These are phyloP conservation scores for Phlogophora meticulosa DNA, from an alignment of 2,888 invertebrate species.

Conservation along the genomic window DNA sequence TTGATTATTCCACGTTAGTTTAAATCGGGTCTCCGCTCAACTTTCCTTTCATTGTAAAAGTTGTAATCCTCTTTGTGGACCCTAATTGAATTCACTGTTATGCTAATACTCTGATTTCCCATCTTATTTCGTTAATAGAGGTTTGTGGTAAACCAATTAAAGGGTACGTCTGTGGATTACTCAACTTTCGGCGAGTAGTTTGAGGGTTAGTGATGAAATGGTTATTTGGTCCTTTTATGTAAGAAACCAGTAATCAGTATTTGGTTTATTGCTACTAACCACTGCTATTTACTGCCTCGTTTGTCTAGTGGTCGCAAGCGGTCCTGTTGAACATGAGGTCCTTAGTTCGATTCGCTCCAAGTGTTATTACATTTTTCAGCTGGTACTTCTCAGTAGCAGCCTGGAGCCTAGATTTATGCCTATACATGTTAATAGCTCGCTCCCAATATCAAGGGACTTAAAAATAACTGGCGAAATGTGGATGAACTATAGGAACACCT, in stretches of 20 bases:
- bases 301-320: too few relatives aligned
- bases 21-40: slow-evolving; percentile 85
- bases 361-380: too few relatives aligned
- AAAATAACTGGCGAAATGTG: too few relatives aligned
- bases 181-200: slow-evolving; percentile 87
- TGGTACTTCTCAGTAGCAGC: too few relatives aligned
- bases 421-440: too few relatives aligned
- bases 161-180: slow-evolving; percentile 89
- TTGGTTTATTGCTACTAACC: not conserved
- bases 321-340: too few relatives aligned
- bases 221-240: slow-evolving; percentile 75
- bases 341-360: too few relatives aligned
- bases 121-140: slow-evolving; percentile 91
- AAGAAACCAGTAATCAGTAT: slow-evolving; percentile 63
- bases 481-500: too few relatives aligned
- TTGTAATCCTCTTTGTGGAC: slow-evolving; percentile 91
- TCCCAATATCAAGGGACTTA: too few relatives aligned
- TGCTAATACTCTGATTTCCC: slow-evolving; percentile 91
- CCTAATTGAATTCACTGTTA: slow-evolving; percentile 91
- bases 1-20: slow-evolving; percentile 89
- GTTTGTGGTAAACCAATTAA: slow-evolving; percentile 90
- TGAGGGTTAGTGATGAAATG: slow-evolving; percentile 82
- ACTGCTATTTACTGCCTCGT: too few relatives aligned
- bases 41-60: slow-evolving; percentile 90
- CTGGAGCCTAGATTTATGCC: too few relatives aligned